Evolutionary conservation across 1,140 invertebrate species (phyloP).

Genomic region (Probaryconus sp.): DNA sequence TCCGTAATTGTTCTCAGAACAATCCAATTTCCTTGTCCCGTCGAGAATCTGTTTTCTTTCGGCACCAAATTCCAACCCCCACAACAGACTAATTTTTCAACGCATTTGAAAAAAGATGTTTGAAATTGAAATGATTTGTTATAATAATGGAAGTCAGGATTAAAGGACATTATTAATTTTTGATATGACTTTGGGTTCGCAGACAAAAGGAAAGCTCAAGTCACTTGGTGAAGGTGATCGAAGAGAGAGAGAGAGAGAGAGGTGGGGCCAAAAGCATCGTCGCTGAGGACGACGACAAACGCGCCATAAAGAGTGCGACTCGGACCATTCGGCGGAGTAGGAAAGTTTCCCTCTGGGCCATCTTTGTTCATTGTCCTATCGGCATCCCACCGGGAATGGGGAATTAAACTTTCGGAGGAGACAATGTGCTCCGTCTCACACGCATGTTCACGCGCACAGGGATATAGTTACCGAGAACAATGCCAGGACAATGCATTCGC

Average conservation of each 20-base stretch:
- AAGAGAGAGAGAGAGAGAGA: constrained; percentile 32
- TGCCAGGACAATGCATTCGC: constrained; percentile 47
- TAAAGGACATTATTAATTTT: constrained; percentile 18
- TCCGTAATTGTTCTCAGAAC: no score
- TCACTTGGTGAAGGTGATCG: constrained; percentile 42
- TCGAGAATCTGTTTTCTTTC: no score
- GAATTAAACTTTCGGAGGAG: constrained; percentile 60
- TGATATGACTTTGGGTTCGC: constrained; percentile 10
- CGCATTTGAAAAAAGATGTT: no score
- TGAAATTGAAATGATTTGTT: no score
- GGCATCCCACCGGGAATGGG: constrained; percentile 50
- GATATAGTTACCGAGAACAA: constrained; percentile 56
- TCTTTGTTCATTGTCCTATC: constrained; percentile 61
- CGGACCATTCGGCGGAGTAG: constrained; percentile 51
- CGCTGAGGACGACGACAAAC: constrained; percentile 54
- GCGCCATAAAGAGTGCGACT: constrained; percentile 52
- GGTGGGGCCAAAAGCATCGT: constrained; percentile 51
- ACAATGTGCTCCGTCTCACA: constrained; percentile 43
- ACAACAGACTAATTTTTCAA: no score
- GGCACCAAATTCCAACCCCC: no score
- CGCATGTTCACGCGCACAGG: constrained; percentile 18
- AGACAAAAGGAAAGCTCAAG: constrained; percentile 6
- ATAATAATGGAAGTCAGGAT: no score
- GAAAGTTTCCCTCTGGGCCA: constrained; percentile 55
- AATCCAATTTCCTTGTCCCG: no score